These are phyloP conservation scores for Hirtodrosophila duncani DNA, from an alignment of 2,888 invertebrate genomes.

Conservation along the genomic window DNA sequence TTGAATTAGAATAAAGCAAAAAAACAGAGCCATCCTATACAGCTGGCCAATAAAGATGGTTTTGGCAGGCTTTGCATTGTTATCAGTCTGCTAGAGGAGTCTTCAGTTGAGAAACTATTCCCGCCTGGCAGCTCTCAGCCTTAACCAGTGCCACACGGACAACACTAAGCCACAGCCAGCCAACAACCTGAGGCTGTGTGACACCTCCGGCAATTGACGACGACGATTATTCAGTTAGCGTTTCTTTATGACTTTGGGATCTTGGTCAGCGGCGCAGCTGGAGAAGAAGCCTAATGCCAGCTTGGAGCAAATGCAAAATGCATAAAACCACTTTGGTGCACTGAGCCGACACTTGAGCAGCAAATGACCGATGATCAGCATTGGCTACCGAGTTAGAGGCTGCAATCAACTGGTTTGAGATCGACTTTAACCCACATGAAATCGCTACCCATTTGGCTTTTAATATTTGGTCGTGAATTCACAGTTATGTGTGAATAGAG, in stretches of 20 bases:
- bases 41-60: no score
- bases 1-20: no score
- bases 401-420: conserved; percentile 26
- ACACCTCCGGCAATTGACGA: conserved; percentile 36
- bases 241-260: conserved; percentile 51
- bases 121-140: no score
- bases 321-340: conserved; percentile 14
- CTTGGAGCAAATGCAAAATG: conserved; percentile 20
- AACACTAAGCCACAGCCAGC: no score
- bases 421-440: no score
- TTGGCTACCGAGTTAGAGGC: conserved; percentile 30
- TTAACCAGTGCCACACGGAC: no score
- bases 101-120: no score
- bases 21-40: no score
- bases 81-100: no score
- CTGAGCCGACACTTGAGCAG: conserved; percentile 45
- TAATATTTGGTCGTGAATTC: conserved; percentile 65
- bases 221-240: conserved; percentile 21
- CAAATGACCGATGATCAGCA: conserved; percentile 44
- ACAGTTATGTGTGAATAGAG: conserved; percentile 58
- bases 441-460: conserved; percentile 15
- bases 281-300: conserved; percentile 21
- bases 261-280: neutral
- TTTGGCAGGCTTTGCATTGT: no score
- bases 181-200: conserved; percentile 35